Evolutionary conservation across 2,888 invertebrate genomes (phyloP), one percentile per base, ranked within the genome.

Genomic region (Pammene aurita): DNA sequence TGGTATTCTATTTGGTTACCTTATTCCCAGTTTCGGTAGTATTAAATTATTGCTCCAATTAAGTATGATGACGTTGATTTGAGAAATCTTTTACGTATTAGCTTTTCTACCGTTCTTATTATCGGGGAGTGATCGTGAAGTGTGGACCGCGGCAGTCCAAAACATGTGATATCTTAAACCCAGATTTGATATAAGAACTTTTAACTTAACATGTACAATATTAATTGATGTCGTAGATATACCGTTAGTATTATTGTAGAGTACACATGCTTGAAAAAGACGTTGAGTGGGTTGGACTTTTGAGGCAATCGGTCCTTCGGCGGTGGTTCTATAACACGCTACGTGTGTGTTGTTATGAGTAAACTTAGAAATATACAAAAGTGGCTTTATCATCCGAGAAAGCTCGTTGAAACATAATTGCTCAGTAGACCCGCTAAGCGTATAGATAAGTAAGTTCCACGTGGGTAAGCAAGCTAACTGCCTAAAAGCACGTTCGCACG

Each of bases 141-240:
- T 71, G 74, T 79, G 89, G 89, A 81, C 85, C 74, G 66, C 70
- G 72, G 70, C 75, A 76, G 80, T 88, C 86, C 87, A 80, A 80
- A 83, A 86, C 86, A 89, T 92, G 92, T 92, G 92, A 92, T 92
- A 92, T 90, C 90, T 86, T 89, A 87, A 87, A 85, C 86, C 85
- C 88, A 88, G 88, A 84, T 81, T 86, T 78, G 79, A 81, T 83
- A 78, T 84, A 85, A 83, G 81, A 78, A 80, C 74, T 76, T 76
- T 76, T 69, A 66, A 68, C 56, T 72, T 57, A 66, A 71, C 63
- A 71, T 86, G 84, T 89, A 88, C 85, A 84, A 87, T 86, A 86
- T 83, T 80, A 84, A 82, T 90, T 79, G 87, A 90, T 91, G 90
- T 90, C 82, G 87, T 90, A 69, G 69, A 16, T 69, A 84, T 86